Base-by-base conservation (phyloP, 2,888 invertebrate species). In the Nemotelus nigrinus region DNA sequence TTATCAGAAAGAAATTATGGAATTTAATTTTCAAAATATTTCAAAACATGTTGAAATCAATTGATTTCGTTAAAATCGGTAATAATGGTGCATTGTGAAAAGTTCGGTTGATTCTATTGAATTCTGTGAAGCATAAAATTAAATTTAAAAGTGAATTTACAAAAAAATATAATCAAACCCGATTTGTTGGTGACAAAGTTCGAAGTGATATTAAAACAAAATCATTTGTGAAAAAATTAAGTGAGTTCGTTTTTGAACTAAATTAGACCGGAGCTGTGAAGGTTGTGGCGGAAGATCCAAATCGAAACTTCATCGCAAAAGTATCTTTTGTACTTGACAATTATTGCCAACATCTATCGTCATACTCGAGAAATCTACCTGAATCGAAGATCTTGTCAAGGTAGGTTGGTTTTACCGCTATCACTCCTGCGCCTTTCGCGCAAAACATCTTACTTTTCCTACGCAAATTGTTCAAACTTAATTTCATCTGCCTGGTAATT, bases 381-480 rank as follows among this genome's bases (percentile, higher is more conserved):
- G 25, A 63, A 44, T 43, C 55, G 70, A 10, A 41, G 47, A 70
- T 47, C 41, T 70, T 70, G 67, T 50, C 70, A 70, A 70, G 70
- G 70, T 70, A 70, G 70, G 70, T 70, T 70, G 53, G n/a, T 2
- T 55, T 50, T 55, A 70, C 70, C 39, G 70, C 43, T 70, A 50
- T 68, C 10, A 50, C 45, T 47, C 65, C 6, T 48, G 6, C 64
- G 50, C 50, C 48, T 63, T 63, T 63, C 8, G 43, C 25, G 25
- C 25, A 63, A 43, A 63, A 63, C 53, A 53, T 43, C 2, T 63
- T 43, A 63, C 63, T 63, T 63, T 63, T n/a, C 67, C 67, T 67
- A 67, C 67, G 67, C 67, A 50, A 48, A 6, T 10, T 6, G 10
- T 45, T 64, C 45, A 7, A 44, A 64, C 25, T 2, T 57, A 25